phyloP scores from a whole-genome alignment of 2,797 vertebrate species.

The Cheirogaleus major region DNA sequence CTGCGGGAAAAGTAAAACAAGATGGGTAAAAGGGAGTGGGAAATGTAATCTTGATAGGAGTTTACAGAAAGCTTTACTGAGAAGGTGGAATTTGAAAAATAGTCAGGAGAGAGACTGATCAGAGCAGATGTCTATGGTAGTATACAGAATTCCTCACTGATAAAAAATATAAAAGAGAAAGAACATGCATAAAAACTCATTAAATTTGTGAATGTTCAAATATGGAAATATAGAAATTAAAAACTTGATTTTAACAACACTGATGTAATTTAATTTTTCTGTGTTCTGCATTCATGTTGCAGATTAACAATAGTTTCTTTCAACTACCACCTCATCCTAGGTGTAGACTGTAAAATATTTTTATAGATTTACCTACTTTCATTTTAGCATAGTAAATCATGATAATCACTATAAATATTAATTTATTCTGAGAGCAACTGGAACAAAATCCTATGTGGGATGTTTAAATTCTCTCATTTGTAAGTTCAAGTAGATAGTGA shows the following conservation, averaged over 20 bases:
- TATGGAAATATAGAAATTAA: not conserved
- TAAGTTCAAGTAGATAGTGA: conserved; percentile 48
- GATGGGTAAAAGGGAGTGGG: not conserved
- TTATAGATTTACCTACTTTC: not conserved
- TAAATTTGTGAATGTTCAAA: not conserved
- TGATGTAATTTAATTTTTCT: not conserved
- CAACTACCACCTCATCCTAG: not conserved
- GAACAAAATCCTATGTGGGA: not conserved
- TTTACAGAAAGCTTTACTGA: not conserved
- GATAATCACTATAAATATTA: conserved; percentile 12
- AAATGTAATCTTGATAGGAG: accelerated
- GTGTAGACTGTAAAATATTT: not conserved
- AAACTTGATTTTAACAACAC: not conserved
- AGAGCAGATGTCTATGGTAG: not conserved
- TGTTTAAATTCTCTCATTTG: conserved; percentile 43
- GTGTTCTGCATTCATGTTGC: not conserved
- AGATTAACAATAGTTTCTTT: not conserved
- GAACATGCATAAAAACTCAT: not conserved
- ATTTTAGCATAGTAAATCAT: conserved; percentile 5
- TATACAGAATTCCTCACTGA: not conserved
- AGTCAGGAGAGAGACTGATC: accelerated
- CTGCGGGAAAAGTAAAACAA: not conserved
- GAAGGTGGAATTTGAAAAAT: not conserved
- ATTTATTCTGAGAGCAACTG: conserved; percentile 48
- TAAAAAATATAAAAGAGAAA: not conserved